Evolutionary conservation across 2,113 vertebrate genomes (phyloP).

Genomic region (Phodopus roborovskii): DNA sequence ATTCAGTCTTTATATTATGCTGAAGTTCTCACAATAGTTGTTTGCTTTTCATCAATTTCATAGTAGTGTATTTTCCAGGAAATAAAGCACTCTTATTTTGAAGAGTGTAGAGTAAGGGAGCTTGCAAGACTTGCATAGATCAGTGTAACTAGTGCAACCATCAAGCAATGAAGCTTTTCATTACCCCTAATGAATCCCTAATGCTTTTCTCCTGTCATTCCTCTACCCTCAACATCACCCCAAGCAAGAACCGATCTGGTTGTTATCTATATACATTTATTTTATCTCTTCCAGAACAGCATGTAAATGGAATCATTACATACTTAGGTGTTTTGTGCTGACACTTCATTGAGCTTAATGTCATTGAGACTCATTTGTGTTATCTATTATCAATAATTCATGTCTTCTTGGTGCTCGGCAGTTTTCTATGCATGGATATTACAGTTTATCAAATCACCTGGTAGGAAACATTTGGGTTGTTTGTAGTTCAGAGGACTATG

Average conservation of each 20-base stretch:
- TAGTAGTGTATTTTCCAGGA: background rate
- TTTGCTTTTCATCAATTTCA: background rate
- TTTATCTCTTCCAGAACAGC: background rate
- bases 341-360: background rate
- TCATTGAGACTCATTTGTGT: background rate
- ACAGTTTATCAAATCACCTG: background rate
- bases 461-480: background rate
- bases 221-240: background rate
- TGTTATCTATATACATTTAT: constrained; percentile 10
- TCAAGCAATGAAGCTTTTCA: background rate
- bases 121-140: background rate
- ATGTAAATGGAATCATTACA: background rate
- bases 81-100: background rate
- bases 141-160: background rate
- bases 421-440: background rate
- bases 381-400: background rate
- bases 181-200: background rate
- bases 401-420: background rate
- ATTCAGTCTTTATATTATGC: background rate
- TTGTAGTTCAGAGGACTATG: background rate
- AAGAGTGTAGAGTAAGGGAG: background rate
- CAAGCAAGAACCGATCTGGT: background rate
- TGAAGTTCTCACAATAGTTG: background rate
- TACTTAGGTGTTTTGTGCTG: background rate
- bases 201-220: background rate